Evolutionary conservation across 1,140 invertebrate genomes (phyloP).

Genomic region (Drosophila virilis): DNA sequence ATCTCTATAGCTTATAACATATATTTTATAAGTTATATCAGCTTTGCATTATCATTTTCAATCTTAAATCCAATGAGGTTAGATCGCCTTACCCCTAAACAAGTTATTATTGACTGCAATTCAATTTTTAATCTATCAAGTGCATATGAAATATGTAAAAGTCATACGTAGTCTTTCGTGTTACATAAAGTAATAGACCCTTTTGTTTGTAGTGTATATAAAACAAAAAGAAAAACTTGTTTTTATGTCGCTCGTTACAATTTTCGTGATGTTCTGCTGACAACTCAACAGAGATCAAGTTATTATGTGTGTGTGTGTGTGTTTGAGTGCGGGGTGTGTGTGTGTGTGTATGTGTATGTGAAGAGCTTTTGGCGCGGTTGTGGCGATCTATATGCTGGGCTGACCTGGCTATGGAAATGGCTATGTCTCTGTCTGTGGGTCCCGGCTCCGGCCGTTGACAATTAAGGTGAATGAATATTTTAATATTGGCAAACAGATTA

Average conservation of each 20-base stretch:
- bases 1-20: too few relatives aligned
- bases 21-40: not conserved
- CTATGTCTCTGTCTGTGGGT: not conserved
- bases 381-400: constrained; percentile 38
- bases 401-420: constrained; percentile 11
- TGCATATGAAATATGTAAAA: not conserved
- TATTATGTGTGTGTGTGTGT: constrained; percentile 62
- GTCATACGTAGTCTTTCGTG: too few relatives aligned
- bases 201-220: constrained; percentile 21
- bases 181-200: not conserved
- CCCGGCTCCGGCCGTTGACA: constrained; percentile 64
- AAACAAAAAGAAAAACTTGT: constrained; percentile 27
- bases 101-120: not conserved
- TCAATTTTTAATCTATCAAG: not conserved
- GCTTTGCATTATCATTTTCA: too few relatives aligned
- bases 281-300: constrained; percentile 82
- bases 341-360: constrained; percentile 20
- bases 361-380: constrained; percentile 70
- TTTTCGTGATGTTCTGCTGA: constrained; percentile 81
- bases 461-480: constrained; percentile 83
- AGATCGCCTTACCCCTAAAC: not conserved
- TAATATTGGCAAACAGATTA: constrained; percentile 83
- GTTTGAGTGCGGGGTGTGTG: constrained; percentile 9
- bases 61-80: not conserved
- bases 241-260: constrained; percentile 70